Conservation (phyloP, 2,797 vertebrate species). For the Ara ararauna region DNA sequence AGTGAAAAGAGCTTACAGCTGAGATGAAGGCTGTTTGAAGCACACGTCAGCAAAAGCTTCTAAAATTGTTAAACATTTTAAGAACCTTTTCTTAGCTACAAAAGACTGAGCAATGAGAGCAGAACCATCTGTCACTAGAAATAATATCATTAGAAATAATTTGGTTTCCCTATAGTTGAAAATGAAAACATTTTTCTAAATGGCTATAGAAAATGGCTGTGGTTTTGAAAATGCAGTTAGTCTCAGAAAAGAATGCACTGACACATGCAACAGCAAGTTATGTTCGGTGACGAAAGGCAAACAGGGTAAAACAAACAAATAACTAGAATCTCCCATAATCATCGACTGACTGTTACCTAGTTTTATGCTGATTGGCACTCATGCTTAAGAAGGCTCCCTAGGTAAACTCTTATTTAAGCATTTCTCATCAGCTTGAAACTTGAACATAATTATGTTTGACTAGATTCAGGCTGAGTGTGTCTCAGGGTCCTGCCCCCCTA, state of each 20-base stretch:
- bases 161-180: background rate
- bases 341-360: background rate
- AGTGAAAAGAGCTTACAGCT: background rate
- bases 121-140: background rate
- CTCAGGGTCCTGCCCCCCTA: background rate
- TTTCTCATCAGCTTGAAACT: conserved; percentile 3
- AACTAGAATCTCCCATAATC: background rate
- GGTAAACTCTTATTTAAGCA: background rate
- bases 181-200: background rate
- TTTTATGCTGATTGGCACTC: background rate
- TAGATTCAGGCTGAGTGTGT: background rate
- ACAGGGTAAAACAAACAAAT: background rate
- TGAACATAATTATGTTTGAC: conserved; percentile 15
- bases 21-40: background rate
- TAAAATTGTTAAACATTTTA: background rate
- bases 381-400: background rate
- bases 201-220: background rate
- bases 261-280: background rate
- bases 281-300: background rate
- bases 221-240: background rate
- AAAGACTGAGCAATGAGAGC: background rate
- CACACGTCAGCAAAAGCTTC: background rate
- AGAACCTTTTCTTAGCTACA: background rate
- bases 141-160: background rate
- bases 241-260: background rate